Base-by-base conservation (phyloP, 2,113 vertebrate species). In the Lophura nycthemera region DNA sequence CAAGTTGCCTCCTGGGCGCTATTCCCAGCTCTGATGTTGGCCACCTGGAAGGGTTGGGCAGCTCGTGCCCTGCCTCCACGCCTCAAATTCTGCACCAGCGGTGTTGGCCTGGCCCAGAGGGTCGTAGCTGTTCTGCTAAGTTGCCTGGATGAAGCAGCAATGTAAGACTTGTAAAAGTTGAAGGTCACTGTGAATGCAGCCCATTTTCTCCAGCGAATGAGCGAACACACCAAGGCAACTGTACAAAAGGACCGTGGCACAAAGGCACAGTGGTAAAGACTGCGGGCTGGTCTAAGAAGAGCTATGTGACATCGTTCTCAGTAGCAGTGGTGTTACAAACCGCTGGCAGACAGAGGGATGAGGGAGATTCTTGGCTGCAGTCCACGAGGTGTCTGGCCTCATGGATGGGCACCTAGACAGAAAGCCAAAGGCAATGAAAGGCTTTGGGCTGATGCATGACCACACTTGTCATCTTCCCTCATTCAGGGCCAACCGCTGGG, bases 21-120 rank as follows among this genome's bases (percentile, higher is more conserved):
- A 13, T 21, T 92, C 57, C 83, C 65, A 73, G 38, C 57, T 45
- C 42, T 77, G 12, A 69, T 8, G 32, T 45, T 45, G 73, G 16
- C 19, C 88, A 63, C 83, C 73, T 88, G 48, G 14, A 11, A 34
- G 27, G 10, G 63, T 22, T 10, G 29, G 59, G 82, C 52, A 57
- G 27, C 38, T 89, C 25, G 2, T 3, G 19, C 34, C n/a, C 27
- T 86, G 27, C 18, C 36, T 56, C 50, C 0, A 0, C 2, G 15
- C 45, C 54, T 54, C 52, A 10, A 21, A 19, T 76, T 45, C 69
- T 83, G 56, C 67, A 43, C 52, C 54, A 15, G 2, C 50, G 29
- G 1, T 0, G 2, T 20, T 42, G 38, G 29, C 32, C 50, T 27
- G 50, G 70, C 20, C 50, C 40, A 6, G 30, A 29, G 29, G 47